Evolutionary conservation across 1,140 invertebrate genomes (phyloP), one percentile per base, ranked within the genome.

Genomic region (Drosophila tristis): DNA sequence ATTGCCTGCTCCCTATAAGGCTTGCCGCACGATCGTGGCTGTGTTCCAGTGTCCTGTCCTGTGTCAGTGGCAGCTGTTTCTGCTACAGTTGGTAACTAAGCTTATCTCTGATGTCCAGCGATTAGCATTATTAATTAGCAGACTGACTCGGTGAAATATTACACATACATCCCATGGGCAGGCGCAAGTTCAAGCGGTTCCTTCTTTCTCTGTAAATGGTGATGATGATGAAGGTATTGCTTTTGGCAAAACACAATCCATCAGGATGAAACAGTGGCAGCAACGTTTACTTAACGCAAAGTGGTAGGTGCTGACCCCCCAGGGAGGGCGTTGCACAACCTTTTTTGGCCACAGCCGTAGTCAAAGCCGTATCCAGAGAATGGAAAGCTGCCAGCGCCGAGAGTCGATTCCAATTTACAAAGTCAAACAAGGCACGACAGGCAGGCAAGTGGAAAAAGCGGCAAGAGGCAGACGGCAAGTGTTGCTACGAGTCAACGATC

Each of bases 121-220:
- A 66, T 80, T 80, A 77, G 67, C 61, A 81, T 86, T 81, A 85
- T 87, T 87, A 85, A 85, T 85, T 85, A 85, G 68, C 45, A 25
- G 78, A 51, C 53, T 48, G 53, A 84, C 54, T 74, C 53, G 45
- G 58, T 23, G 45, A 70, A 58, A 63, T 85, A 65, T 77, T 80
- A 86, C 59, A 67, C 74, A 86, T 71, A 78, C 70, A 53, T 73
- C 47, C 29, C 56, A 47, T 55, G 64, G 64, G 64, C 66, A 49
- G 51, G 64, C 64, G 39, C 66, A 70, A 58, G 64, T 50, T 49
- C 44, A 67, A 70, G 60, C 5, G 23, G 8, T 25, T 0, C 44
- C 39, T 29, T 42, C 13, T 48, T 29, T 39, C 29, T 16, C n/a
- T 25, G 9, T 5, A 20, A 20, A 15, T 67, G 0, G 9, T 43